These are phyloP conservation scores for Pseudorhombus dupliciocellatus DNA, from an alignment of 2,113 vertebrate genomes.

Conservation along the genomic window DNA sequence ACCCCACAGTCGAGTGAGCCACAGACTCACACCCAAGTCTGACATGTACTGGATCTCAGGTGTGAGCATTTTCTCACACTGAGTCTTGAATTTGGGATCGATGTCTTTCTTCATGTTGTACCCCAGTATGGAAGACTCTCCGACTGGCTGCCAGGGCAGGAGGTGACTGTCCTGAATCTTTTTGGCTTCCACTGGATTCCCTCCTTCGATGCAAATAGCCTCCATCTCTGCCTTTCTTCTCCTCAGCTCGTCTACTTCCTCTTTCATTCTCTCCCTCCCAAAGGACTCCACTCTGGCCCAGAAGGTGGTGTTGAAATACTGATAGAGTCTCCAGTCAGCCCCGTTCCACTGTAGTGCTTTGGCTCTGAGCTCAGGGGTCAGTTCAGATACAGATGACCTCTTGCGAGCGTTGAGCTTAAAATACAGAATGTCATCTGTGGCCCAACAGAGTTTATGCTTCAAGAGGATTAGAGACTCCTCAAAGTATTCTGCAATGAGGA, in stretches of 20 bases:
- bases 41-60: constrained; percentile 95
- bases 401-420: constrained; percentile 91
- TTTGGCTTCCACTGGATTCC: constrained; percentile 82
- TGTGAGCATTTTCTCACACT: constrained; percentile 94
- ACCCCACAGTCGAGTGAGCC: constrained; percentile 92
- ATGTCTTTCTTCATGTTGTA: constrained; percentile 92
- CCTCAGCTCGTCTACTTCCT: constrained; percentile 83
- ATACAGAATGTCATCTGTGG: constrained; percentile 90
- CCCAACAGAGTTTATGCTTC: constrained; percentile 91
- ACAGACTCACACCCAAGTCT: constrained; percentile 89
- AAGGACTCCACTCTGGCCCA: constrained; percentile 89
- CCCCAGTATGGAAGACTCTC: constrained; percentile 90
- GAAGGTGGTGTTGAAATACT: constrained; percentile 90
- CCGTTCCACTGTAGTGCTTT: constrained; percentile 89
- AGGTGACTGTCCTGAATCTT: constrained; percentile 87
- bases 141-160: constrained; percentile 94
- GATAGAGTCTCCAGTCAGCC: constrained; percentile 89
- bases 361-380: constrained; percentile 83
- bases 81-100: constrained; percentile 77
- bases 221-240: constrained; percentile 87
- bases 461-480: constrained; percentile 95
- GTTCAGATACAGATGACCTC: constrained; percentile 77
- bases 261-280: constrained; percentile 86
- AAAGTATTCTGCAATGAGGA: constrained; percentile 92
- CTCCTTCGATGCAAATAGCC: constrained; percentile 86